Conservation (phyloP, 2,797 vertebrate genomes). For the Melanotaenia nigrans region DNA sequence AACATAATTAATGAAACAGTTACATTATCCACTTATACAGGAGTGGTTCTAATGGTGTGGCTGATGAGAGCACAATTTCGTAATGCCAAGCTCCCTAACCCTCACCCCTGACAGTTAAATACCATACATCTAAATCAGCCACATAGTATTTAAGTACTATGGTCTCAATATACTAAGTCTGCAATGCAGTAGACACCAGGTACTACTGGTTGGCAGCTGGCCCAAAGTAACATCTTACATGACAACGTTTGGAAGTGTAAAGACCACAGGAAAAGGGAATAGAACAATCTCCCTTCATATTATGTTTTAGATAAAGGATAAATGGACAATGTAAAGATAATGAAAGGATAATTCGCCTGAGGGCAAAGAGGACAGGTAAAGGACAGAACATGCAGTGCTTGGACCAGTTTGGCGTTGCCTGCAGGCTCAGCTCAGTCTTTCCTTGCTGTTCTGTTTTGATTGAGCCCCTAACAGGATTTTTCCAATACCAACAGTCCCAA, state of each 20-base stretch:
- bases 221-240: neutral
- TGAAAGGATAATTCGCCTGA: constrained; percentile 1
- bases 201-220: neutral
- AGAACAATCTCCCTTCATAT: constrained; percentile 22
- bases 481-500: constrained; percentile 65
- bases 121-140: too few species aligned
- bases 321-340: neutral
- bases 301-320: constrained; percentile 42
- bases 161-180: too few species aligned
- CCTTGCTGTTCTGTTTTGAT: constrained; percentile 47
- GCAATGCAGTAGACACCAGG: neutral
- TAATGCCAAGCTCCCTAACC: neutral
- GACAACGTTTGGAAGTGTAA: neutral
- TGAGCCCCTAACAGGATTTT: constrained; percentile 71
- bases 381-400: constrained; percentile 54
- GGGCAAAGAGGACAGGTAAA: constrained; percentile 66
- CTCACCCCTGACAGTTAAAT: too few species aligned
- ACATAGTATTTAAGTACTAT: too few species aligned
- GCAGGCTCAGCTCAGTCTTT: constrained; percentile 48
- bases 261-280: constrained; percentile 24
- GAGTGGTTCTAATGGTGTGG: too few species aligned
- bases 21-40: neutral
- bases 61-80: neutral
- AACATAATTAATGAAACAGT: neutral
- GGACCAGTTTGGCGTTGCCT: constrained; percentile 37